Percentiles rank a stretch among this genome's conserved stretches.
Conservation (phyloP, 2,888 invertebrate genomes). For the Palloptera scutellata region DNA sequence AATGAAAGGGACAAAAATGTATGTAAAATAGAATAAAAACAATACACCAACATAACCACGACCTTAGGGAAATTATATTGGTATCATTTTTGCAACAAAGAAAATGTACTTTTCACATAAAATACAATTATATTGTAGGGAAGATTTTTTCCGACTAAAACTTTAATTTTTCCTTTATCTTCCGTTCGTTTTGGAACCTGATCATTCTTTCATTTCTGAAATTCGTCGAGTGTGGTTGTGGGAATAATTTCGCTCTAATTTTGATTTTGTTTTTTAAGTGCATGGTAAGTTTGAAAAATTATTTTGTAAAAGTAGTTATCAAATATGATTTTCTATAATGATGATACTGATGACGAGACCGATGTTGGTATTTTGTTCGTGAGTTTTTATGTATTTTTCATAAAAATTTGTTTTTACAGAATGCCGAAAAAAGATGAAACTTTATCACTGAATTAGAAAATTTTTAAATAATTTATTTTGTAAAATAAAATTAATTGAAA, state of each 20-base stretch:
- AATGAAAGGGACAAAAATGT: too few species aligned
- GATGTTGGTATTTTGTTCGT: constrained; percentile 43
- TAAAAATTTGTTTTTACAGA: constrained; percentile 30
- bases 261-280: neutral
- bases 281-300: too few species aligned
- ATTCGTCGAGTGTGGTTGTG: constrained; percentile 1
- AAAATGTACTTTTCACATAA: neutral
- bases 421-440: constrained; percentile 37
- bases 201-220: constrained; percentile 8
- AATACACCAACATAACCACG: neutral
- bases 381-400: constrained; percentile 42
- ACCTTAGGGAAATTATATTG: neutral
- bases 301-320: neutral
- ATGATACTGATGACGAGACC: constrained; percentile 62
- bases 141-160: too few species aligned
- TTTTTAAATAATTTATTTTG: neutral
- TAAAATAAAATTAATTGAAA: neutral
- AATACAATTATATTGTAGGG: too few species aligned
- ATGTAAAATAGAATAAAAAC: neutral
- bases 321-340: constrained; percentile 42
- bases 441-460: constrained; percentile 38
- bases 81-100: neutral
- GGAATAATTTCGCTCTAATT: neutral
- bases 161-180: neutral
- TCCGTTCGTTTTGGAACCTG: neutral